Base-by-base conservation (phyloP, 92 coral and sea anemone species). In the Desmophyllum pertusum region DNA sequence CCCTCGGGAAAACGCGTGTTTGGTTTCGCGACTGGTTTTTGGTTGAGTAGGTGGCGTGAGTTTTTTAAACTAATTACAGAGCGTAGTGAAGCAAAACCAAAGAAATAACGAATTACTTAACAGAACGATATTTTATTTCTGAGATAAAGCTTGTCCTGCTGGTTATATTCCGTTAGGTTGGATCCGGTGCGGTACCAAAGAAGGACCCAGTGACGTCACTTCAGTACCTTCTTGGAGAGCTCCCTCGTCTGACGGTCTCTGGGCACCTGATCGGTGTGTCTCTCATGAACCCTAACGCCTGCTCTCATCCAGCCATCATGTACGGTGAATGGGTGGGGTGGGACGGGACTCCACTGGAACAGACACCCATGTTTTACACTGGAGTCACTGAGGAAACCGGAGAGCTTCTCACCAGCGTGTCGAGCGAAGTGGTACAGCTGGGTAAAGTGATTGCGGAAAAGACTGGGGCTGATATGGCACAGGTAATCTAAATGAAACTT, bases 241-340 rank as follows among this genome's bases (percentile, higher is more conserved):
- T 82, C 14, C 84, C 92, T 19, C 73, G 62, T 15, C 73, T 92
- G 37, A 70, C 51, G 1, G 74, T 83, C 18, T 67, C 78, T 55
- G 95, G 92, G 29, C 90, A 89, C 33, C 76, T 88, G 30, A 63
- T 92, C 5, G 92, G 88, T 17, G 77, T 74, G 23, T 85, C 92
- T 0, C 51, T 92, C 4, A 88, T 85, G 92, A 85, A 90, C 35
- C 55, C 80, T 13, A 83, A 85, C 45, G 88, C 80, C 42, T 88
- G 75, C 67, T 69, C 86, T 6, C 95, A 92, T 40, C 80, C 90
- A 9, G 10, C 88, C 38, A 81, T 92, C 48, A 61, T 90, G 66
- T 83, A 85, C 48, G 88, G 81, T 36, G 69, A 87, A 21, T 92
- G 95, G 95, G 73, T 36, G 41, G 86, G 68, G 37, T 92, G 95